Conservation (phyloP, 2,888 invertebrate species). For the Pheosia gnoma region DNA sequence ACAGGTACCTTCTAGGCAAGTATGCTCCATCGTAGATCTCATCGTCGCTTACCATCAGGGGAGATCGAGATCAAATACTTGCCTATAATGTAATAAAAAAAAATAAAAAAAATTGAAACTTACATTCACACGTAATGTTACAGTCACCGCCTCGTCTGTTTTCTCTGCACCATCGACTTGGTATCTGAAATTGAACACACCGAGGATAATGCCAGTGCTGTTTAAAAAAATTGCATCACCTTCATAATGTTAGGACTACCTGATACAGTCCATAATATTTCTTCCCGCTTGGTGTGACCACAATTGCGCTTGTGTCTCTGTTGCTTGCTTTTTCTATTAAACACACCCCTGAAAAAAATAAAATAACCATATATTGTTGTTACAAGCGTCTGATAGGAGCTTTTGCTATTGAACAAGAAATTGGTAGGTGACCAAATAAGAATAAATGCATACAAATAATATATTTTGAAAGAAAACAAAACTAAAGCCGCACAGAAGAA, state of each 20-base stretch:
- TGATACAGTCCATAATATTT: slow-evolving; percentile 74
- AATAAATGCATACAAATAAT: too few relatives aligned
- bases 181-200: slow-evolving; percentile 59
- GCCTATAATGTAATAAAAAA: too few relatives aligned
- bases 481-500: too few relatives aligned
- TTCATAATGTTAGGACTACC: slow-evolving; percentile 41
- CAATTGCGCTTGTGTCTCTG: slow-evolving; percentile 58
- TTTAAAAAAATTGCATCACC: neutral
- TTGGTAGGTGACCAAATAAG: too few relatives aligned
- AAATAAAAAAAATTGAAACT: slow-evolving; percentile 25
- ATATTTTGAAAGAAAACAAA: too few relatives aligned
- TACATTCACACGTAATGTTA: slow-evolving; percentile 75
- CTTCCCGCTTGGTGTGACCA: slow-evolving; percentile 60
- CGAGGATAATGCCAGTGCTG: neutral
- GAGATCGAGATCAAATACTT: too few relatives aligned
- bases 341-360: slow-evolving; percentile 71
- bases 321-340: slow-evolving; percentile 76
- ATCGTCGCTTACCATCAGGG: too few relatives aligned
- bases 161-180: slow-evolving; percentile 71
- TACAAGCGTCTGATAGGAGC: too few relatives aligned
- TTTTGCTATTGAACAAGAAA: too few relatives aligned
- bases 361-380: neutral
- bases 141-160: slow-evolving; percentile 73
- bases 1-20: too few relatives aligned
- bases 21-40: too few relatives aligned